Percentiles rank a stretch among this genome's conserved stretches.
These are phyloP conservation scores for Mycetomoellerius zeteki DNA, from an alignment of 1,140 invertebrate species.

Conservation along the genomic window DNA sequence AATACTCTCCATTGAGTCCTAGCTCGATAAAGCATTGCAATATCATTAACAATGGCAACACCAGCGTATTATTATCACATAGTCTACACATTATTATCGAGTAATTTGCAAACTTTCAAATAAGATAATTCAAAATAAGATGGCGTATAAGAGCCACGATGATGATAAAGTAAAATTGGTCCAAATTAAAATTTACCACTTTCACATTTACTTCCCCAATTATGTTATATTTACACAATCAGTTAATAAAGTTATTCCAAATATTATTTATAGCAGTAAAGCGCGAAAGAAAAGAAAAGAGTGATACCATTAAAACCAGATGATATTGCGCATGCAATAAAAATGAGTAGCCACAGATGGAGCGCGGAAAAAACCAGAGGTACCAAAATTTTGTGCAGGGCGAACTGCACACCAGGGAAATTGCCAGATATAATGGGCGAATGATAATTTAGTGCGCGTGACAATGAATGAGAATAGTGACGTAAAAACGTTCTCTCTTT, in stretches of 20 bases:
- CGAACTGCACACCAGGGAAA: slow-evolving; percentile 51
- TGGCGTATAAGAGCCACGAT: not conserved
- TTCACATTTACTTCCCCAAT: not conserved
- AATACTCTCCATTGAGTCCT: not conserved
- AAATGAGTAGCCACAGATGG: slow-evolving; percentile 34
- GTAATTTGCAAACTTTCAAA: not conserved
- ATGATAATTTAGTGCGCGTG: slow-evolving; percentile 55
- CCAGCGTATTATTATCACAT: too few species aligned
- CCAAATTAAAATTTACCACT: not conserved
- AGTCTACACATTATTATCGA: not conserved
- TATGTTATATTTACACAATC: not conserved
- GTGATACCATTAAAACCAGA: slow-evolving; percentile 27
- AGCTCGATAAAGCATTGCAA: not conserved
- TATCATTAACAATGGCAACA: not conserved
- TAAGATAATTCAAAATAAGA: slow-evolving; percentile 19
- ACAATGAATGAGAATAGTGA: slow-evolving; percentile 30
- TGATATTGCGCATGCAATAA: slow-evolving; percentile 41
- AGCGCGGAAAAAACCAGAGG: slow-evolving; percentile 30
- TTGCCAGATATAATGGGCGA: slow-evolving; percentile 55
- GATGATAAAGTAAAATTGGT: not conserved
- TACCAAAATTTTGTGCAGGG: slow-evolving; percentile 45
- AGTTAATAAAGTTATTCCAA: not conserved
- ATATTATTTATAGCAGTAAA: not conserved
- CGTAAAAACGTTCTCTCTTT: slow-evolving; percentile 14
- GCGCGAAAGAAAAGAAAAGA: not conserved